These are phyloP conservation scores for Rhinolophus ferrumequinum DNA, from an alignment of 2,113 vertebrate species.

Conservation along the genomic window DNA sequence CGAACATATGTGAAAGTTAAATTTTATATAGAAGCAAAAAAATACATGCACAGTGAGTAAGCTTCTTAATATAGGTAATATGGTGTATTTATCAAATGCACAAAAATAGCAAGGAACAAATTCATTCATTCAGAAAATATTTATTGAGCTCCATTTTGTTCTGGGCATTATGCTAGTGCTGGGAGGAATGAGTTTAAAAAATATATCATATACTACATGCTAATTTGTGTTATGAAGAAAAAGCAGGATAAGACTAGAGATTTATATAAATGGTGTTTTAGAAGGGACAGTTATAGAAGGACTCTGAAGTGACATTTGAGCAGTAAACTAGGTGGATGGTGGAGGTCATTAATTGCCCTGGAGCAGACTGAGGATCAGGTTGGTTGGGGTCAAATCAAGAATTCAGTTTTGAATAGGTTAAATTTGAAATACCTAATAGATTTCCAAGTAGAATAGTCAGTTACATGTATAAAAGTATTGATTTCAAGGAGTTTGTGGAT, in stretches of 20 bases:
- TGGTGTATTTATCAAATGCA: slow-evolving; percentile 35
- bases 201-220: neutral
- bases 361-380: neutral
- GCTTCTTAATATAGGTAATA: neutral
- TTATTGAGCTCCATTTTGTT: neutral
- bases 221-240: slow-evolving; percentile 10
- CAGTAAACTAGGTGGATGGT: neutral
- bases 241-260: neutral
- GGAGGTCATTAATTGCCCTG: neutral
- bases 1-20: neutral
- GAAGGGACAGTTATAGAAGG: neutral
- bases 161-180: neutral
- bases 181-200: neutral
- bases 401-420: neutral
- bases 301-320: neutral
- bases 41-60: neutral
- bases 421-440: neutral
- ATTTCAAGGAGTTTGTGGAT: neutral
- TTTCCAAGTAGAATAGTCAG: neutral
- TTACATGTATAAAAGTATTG: neutral
- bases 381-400: neutral
- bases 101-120: neutral
- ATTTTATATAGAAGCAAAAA: slow-evolving; percentile 1
- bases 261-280: neutral
- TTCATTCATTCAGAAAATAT: slow-evolving; percentile 39